These are phyloP conservation scores for Corydoras maculifer DNA, from an alignment of 2,113 vertebrate species.

Conservation along the genomic window DNA sequence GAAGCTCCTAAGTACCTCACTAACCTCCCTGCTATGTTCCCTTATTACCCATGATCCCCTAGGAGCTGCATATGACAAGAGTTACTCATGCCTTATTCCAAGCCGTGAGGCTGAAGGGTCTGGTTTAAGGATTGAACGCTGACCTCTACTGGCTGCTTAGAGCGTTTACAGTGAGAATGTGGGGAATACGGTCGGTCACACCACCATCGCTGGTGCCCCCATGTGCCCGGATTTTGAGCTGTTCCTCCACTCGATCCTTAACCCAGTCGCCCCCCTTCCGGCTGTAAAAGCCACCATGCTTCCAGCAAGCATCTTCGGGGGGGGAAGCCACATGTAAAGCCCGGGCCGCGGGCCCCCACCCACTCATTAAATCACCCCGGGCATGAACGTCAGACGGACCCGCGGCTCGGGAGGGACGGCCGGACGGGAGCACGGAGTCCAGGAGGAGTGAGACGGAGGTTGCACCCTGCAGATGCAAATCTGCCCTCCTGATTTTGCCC, in stretches of 20 bases:
- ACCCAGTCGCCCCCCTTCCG: constrained; percentile 32
- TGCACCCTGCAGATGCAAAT: neutral
- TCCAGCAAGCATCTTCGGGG: constrained; percentile 59
- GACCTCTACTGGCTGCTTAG: no score
- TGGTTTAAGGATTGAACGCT: no score
- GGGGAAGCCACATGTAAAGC: constrained; percentile 64
- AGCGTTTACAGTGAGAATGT: no score
- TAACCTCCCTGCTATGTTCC: no score
- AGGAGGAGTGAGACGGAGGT: neutral
- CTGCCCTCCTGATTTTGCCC: neutral
- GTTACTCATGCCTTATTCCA: no score
- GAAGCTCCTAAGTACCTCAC: no score
- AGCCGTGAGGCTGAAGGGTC: no score
- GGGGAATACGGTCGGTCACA: constrained; percentile 45
- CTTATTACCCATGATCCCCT: no score
- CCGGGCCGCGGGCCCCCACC: constrained; percentile 61
- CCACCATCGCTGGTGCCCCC: constrained; percentile 63
- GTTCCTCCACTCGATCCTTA: constrained; percentile 48
- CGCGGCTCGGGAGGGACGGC: no score
- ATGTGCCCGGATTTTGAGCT: constrained; percentile 54
- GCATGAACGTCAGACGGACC: neutral
- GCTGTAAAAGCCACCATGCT: constrained; percentile 64
- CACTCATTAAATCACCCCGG: constrained; percentile 61
- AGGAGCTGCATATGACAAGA: no score
- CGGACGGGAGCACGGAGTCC: neutral